phyloP scores from a whole-genome alignment of 2,888 invertebrate genomes.

The Vandiemenella viatica region DNA sequence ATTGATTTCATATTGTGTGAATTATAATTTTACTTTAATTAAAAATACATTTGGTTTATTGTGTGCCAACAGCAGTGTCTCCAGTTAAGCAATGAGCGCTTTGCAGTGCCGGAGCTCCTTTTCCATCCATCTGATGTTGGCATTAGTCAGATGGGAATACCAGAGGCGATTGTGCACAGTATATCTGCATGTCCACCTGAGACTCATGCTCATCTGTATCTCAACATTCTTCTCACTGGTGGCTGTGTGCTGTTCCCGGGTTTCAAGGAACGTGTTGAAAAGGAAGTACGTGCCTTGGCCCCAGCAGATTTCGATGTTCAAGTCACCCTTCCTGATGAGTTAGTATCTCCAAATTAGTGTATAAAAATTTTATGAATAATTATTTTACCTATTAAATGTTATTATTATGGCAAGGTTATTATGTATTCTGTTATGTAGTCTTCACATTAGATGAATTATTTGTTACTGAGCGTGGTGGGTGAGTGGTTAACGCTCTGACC shows the following conservation, averaged over 20 bases:
- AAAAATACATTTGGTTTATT: not conserved
- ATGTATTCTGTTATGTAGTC: too few relatives aligned
- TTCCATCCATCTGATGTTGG: constrained; percentile 93
- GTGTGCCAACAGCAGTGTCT: constrained; percentile 51
- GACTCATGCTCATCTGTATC: constrained; percentile 58
- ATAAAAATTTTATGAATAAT: too few relatives aligned
- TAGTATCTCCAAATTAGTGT: constrained; percentile 26
- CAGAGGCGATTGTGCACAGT: constrained; percentile 70
- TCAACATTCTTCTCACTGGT: constrained; percentile 75
- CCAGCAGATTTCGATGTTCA: constrained; percentile 64
- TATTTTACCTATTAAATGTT: too few relatives aligned
- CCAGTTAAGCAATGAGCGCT: constrained; percentile 81
- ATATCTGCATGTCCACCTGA: constrained; percentile 60
- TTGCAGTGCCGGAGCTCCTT: constrained; percentile 84
- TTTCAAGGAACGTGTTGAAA: constrained; percentile 60
- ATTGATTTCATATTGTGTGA: too few relatives aligned
- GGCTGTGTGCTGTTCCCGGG: constrained; percentile 67
- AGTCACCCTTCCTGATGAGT: constrained; percentile 52
- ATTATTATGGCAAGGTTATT: too few relatives aligned
- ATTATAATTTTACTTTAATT: too few relatives aligned
- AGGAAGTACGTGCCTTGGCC: constrained; percentile 63
- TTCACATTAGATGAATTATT: too few relatives aligned
- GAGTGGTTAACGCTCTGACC: too few relatives aligned
- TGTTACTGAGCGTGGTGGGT: too few relatives aligned
- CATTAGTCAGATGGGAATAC: constrained; percentile 79